These are phyloP conservation scores for Lophura nycthemera DNA, from an alignment of 2,113 vertebrate genomes.

Conservation along the genomic window DNA sequence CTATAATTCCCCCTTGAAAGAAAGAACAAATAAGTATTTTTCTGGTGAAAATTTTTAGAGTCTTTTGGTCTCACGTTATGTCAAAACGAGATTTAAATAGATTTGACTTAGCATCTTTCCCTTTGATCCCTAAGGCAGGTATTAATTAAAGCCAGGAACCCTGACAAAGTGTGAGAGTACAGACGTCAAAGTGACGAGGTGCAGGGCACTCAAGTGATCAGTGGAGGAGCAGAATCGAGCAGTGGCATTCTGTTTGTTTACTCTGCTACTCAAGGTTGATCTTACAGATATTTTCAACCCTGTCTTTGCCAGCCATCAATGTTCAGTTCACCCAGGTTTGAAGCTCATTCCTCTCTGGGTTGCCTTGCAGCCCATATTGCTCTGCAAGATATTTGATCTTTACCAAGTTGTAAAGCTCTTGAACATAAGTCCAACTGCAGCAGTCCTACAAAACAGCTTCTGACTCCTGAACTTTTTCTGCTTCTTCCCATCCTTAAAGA, in stretches of 20 bases:
- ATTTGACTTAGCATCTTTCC: neutral
- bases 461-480: neutral
- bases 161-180: neutral
- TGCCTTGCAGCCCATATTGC: neutral
- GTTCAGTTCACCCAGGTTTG: neutral
- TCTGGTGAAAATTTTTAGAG: neutral
- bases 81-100: neutral
- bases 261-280: neutral
- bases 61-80: neutral
- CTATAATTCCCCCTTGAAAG: neutral
- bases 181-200: neutral
- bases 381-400: neutral
- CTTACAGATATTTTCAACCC: neutral
- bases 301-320: neutral
- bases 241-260: neutral
- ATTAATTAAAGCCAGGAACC: neutral
- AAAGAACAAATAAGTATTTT: neutral
- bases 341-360: neutral
- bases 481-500: neutral
- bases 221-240: neutral
- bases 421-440: neutral
- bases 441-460: neutral
- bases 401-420: neutral
- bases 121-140: neutral
- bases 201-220: neutral